Evolutionary conservation across 2,888 invertebrate genomes (phyloP).

Genomic region (Nemotelus pantherinus): DNA sequence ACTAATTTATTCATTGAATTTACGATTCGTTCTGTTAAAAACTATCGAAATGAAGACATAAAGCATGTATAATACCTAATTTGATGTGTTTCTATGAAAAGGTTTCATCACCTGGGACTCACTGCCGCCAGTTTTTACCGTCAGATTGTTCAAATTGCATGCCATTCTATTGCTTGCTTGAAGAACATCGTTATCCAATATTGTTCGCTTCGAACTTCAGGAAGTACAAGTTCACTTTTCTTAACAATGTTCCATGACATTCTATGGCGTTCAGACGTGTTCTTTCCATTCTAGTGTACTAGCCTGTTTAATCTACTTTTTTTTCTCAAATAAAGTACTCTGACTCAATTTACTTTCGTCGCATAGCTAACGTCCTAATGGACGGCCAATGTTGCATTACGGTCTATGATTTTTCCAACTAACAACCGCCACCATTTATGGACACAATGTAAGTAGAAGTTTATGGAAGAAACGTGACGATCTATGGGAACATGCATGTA

Average conservation of each 20-base stretch:
- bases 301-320: slow-evolving; percentile 31
- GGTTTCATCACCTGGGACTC: too few relatives aligned
- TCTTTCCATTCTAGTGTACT: slow-evolving; percentile 9
- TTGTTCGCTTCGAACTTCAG: neutral
- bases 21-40: neutral
- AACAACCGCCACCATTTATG: slow-evolving; percentile 35
- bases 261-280: neutral
- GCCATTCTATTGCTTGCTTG: too few relatives aligned
- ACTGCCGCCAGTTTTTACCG: too few relatives aligned
- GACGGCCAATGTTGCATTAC: slow-evolving; percentile 23
- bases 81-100: too few relatives aligned
- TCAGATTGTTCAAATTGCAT: too few relatives aligned
- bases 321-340: neutral
- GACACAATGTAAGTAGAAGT: slow-evolving; percentile 2
- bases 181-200: neutral
- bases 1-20: neutral
- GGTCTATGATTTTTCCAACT: slow-evolving; percentile 32
- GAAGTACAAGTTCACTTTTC: neutral
- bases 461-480: slow-evolving; percentile 39
- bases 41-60: too few relatives aligned
- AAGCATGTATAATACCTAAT: too few relatives aligned
- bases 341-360: slow-evolving; percentile 40
- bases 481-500: slow-evolving; percentile 26
- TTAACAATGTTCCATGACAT: neutral
- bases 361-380: slow-evolving; percentile 31